These are phyloP conservation scores for Nomada flava DNA, from an alignment of 2,888 invertebrate species.

Conservation along the genomic window DNA sequence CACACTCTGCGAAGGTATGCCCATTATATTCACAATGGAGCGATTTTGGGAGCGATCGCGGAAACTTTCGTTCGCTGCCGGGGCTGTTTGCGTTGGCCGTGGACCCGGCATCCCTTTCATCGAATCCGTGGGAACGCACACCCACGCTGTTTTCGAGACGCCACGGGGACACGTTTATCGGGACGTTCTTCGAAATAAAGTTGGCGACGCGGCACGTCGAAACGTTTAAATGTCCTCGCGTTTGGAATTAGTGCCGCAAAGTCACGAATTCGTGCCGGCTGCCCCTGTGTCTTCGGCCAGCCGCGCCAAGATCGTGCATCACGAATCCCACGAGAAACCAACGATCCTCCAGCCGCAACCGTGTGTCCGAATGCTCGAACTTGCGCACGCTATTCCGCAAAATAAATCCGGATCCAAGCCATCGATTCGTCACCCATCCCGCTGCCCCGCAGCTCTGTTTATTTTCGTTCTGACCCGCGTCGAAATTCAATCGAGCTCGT, in stretches of 20 bases:
- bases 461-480: conserved; percentile 17
- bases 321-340: conserved; percentile 56
- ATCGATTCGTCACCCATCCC: conserved; percentile 26
- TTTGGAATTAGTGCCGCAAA: conserved; percentile 3
- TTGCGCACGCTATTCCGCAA: conserved; percentile 55
- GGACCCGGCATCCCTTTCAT: too few relatives aligned
- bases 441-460: conserved; percentile 7
- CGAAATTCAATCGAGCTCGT: conserved; percentile 42
- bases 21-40: conserved; percentile 44
- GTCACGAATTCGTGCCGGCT: conserved; percentile 44
- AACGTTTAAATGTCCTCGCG: neutral
- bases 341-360: conserved; percentile 43
- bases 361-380: conserved; percentile 43
- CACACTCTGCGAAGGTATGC: conserved; percentile 18
- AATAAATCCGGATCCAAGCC: conserved; percentile 53
- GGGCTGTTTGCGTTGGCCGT: neutral
- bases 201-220: neutral
- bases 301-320: conserved; percentile 57
- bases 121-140: too few relatives aligned
- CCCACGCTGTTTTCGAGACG: too few relatives aligned
- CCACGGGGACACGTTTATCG: too few relatives aligned
- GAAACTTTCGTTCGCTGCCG: conserved; percentile 24
- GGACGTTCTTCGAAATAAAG: too few relatives aligned
- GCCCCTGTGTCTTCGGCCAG: conserved; percentile 32
- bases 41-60: neutral